phyloP scores from a whole-genome alignment of 2,113 vertebrate genomes.

The Myrmecobius fasciatus region DNA sequence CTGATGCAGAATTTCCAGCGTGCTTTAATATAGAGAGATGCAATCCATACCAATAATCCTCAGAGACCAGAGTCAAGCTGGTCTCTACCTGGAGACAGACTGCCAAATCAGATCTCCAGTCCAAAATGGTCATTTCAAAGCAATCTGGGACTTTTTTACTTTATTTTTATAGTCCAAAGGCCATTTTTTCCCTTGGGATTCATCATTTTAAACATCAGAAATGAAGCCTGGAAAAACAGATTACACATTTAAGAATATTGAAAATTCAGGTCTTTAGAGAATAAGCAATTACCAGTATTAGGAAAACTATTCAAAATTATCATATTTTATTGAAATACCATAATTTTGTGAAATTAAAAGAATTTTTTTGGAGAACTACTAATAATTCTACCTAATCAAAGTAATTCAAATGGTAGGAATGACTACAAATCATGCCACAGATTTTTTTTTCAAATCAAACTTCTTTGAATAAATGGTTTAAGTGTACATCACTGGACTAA shows the following conservation, averaged over 20 bases:
- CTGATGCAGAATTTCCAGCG: not conserved
- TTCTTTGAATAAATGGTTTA: not conserved
- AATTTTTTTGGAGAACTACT: not conserved
- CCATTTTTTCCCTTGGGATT: not conserved
- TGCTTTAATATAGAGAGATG: not conserved
- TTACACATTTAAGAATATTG: constrained; percentile 30
- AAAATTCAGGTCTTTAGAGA: not conserved
- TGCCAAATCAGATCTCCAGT: not conserved
- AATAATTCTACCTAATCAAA: not conserved
- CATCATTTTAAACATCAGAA: constrained; percentile 51
- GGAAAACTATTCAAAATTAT: not conserved
- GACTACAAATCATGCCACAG: not conserved
- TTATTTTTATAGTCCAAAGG: constrained; percentile 7
- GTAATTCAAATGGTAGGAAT: not conserved
- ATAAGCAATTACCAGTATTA: not conserved
- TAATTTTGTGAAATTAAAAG: not conserved
- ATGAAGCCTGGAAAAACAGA: constrained; percentile 21
- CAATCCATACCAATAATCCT: not conserved
- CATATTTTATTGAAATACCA: not conserved
- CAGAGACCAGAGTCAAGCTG: not conserved
- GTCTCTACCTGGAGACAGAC: not conserved
- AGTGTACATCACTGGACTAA: not conserved
- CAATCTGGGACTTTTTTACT: constrained; percentile 50
- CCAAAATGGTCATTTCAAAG: constrained; percentile 27
- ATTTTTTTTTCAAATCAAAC: not conserved